A percentile compares a stretch with the other conserved stretches of the same genome.
These are phyloP conservation scores for Thunnus albacares DNA, from an alignment of 2,797 vertebrate genomes.

Conservation along the genomic window DNA sequence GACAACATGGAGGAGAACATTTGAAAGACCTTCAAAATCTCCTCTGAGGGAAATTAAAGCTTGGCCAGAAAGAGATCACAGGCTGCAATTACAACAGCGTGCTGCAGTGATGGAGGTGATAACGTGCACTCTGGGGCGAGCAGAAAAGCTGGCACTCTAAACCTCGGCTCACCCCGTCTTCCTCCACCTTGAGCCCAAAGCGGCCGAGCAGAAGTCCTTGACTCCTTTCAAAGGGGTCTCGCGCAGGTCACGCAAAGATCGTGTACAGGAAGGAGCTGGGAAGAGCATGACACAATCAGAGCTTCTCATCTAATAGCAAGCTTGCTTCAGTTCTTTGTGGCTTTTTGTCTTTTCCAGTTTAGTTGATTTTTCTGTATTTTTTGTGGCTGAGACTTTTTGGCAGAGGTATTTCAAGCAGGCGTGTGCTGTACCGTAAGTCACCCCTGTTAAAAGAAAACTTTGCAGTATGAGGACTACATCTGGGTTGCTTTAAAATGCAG, in stretches of 20 bases:
- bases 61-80: constrained; percentile 84
- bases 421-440: constrained; percentile 27
- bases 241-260: constrained; percentile 88
- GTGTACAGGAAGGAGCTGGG: constrained; percentile 85
- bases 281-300: constrained; percentile 71
- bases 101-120: constrained; percentile 92
- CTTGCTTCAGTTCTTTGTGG: constrained; percentile 28
- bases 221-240: constrained; percentile 85
- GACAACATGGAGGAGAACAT: constrained; percentile 53
- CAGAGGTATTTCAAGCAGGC: constrained; percentile 31
- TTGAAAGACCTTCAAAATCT: constrained; percentile 84
- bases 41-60: constrained; percentile 86
- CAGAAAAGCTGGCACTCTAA: constrained; percentile 83
- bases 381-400: constrained; percentile 37
- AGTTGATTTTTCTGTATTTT: constrained; percentile 44
- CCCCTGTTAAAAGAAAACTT: constrained; percentile 41
- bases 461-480: constrained; percentile 32
- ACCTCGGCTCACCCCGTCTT: constrained; percentile 68
- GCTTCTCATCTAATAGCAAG: constrained; percentile 63
- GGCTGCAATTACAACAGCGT: constrained; percentile 93
- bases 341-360: constrained; percentile 53
- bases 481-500: constrained; percentile 49
- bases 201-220: constrained; percentile 86
- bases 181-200: constrained; percentile 69
- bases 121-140: constrained; percentile 73